Base-by-base conservation (phyloP, 1,140 invertebrate genomes). In the Grapholita molesta region DNA sequence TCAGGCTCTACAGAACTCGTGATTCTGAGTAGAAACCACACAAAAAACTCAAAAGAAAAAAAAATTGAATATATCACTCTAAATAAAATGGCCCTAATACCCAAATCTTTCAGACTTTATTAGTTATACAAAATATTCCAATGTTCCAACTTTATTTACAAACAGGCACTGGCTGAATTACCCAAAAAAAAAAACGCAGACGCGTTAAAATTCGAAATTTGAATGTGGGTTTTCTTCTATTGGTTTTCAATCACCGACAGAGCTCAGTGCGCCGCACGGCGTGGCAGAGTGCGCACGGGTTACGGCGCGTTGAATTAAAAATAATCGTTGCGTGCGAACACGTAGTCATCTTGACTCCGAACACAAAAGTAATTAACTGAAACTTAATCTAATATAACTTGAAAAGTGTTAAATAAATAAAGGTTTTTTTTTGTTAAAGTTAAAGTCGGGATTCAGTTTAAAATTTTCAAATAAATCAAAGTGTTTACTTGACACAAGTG, bases 401-500 rank as follows among this genome's bases (percentile, higher is more conserved):
- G 8, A 53, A 30, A 32, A 28, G 30, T 7, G 3, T 2, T 52
- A 9, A 61, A 21, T 11, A 25, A 28, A 55, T 33, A 30, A 8
- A n/a, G 9, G 6, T 6, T n/a, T 5, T 6, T 32, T 48, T 18
- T 30, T 28, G 0, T 18, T 8, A 8, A 61, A 61, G 30, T 61
- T 28, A 28, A 61, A 38, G 1, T 48, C 12, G 12, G 42, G 1
- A 57, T 21, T 28, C 55, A 28, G 25, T 61, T n/a, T 28, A 28
- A 57, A 28, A 28, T 61, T 38, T 61, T 61, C 24, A 61, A 32
- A 61, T 61, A 32, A 61, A 61, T 61, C 25, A 61, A 61, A 61
- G 55, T 61, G 25, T 61, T 61, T 30, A 61, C 55, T 61, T 61
- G 55, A 61, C 55, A 28, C 6, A 15, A 61, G 55, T 61, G 55